Percentiles rank a stretch among this genome's conserved stretches.
Evolutionary conservation across 2,888 invertebrate genomes (phyloP).

Genomic region (Orthosia incerta): DNA sequence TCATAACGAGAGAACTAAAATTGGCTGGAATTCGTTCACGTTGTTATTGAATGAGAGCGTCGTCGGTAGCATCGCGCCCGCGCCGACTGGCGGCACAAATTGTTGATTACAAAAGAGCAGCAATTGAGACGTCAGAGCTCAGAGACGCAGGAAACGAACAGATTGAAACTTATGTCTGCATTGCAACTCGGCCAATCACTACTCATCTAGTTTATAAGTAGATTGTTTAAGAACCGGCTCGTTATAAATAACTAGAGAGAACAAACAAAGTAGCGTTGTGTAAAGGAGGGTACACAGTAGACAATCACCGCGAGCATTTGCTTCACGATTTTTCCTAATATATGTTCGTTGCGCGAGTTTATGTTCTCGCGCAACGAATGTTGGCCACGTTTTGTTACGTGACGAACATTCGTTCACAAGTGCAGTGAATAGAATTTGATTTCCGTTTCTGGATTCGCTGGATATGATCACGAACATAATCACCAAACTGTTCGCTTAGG

Average conservation of each 20-base stretch:
- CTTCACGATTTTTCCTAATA: not conserved
- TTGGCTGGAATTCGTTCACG: slow-evolving; percentile 84
- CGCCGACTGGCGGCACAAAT: slow-evolving; percentile 86
- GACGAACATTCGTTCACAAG: not conserved
- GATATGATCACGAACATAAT: not conserved
- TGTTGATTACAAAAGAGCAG: slow-evolving; percentile 90
- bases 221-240: slow-evolving; percentile 66
- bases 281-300: slow-evolving; percentile 7
- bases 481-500: not conserved
- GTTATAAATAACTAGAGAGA: slow-evolving; percentile 66
- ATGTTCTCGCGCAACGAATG: not conserved
- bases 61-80: slow-evolving; percentile 80
- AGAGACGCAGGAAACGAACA: slow-evolving; percentile 85
- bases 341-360: not conserved
- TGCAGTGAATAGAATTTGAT: not conserved
- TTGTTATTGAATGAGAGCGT: slow-evolving; percentile 84
- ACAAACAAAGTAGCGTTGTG: slow-evolving; percentile 45
- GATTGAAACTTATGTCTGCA: slow-evolving; percentile 88
- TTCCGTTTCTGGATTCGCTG: not conserved
- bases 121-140: slow-evolving; percentile 89
- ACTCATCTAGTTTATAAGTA: slow-evolving; percentile 68
- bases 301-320: not conserved
- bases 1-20: slow-evolving; percentile 82
- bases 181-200: slow-evolving; percentile 71
- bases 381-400: not conserved